Evolutionary conservation across 2,888 invertebrate species (phyloP), one percentile per base, ranked within the genome.

Genomic region (Orthosia cruda): DNA sequence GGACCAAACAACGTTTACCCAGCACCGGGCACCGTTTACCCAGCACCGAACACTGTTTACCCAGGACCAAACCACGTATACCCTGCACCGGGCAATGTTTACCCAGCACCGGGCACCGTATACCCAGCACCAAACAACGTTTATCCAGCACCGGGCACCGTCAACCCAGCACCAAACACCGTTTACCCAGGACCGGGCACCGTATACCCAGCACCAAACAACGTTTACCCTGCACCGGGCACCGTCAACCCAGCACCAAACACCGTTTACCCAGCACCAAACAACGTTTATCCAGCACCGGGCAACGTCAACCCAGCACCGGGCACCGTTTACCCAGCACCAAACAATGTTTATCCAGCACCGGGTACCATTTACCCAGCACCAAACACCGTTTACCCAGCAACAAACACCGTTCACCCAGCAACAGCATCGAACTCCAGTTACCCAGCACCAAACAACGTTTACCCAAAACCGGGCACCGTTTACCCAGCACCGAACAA

Each of bases 401-500:
- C 15, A 23, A 40, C 50, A 0, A 69, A 61, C 13, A 23, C 3
- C n/a, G 26, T 5, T 0, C 50, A n/a, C 3, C 12, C 45, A 32
- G n/a, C 5, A 13, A 5, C 32, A 7, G 32, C 26, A 32, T 16
- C 47, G 0, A 61, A 68, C 16, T 13, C 0, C 26, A 16, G 47
- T 20, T 57, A 58, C 16, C 9, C 47, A 23, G 3, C 9, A 13
- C 59, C 59, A 12, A 55, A 55, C 47, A 71, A 45, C 23, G 15
- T 9, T 15, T n/a, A 64, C 11, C 50, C 65, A 57, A 7, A 5
- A 20, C 13, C 23, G 2, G 15, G 15, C 16, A 13, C 23, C 55
- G 12, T n/a, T n/a, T 52, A 54, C 20, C 54, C 54, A 54, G 20
- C 12, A 54, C 59, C 59, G 12, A 54, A 54, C 45, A 71, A 52